A percentile compares a stretch with the other conserved stretches of the same genome.
Conservation (phyloP, 2,888 invertebrate species). For the Hydrotaea cyrtoneurina region DNA sequence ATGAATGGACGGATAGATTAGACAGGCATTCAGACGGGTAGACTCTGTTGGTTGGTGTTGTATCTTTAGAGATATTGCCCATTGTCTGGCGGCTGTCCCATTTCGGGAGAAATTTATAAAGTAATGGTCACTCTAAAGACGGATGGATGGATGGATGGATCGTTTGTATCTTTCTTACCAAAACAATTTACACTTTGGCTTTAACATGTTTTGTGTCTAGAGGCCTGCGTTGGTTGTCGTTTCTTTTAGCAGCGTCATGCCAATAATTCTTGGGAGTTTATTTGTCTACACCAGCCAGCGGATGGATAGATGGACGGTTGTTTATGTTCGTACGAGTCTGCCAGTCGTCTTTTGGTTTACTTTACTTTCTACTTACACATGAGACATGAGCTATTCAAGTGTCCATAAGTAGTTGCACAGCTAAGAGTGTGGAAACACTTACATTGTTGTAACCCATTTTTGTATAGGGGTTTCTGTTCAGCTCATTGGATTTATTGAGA, state of each 20-base stretch:
- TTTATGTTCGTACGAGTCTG: no score
- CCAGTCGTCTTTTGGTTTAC: constrained; percentile 9
- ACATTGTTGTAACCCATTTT: neutral
- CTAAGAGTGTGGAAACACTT: constrained; percentile 17
- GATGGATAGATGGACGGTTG: neutral
- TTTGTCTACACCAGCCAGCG: constrained; percentile 13
- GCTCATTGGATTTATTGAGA: no score
- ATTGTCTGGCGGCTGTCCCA: constrained; percentile 22
- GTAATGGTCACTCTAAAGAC: constrained; percentile 47
- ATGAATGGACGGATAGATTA: neutral
- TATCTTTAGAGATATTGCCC: constrained; percentile 11
- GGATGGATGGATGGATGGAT: neutral
- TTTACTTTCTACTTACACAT: constrained; percentile 55
- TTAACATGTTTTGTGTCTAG: neutral
- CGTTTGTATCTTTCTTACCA: neutral
- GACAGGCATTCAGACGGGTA: neutral
- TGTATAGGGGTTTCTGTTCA: neutral
- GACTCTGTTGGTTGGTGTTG: neutral
- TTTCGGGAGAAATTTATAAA: constrained; percentile 54
- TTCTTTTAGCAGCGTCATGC: constrained; percentile 38
- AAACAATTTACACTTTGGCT: neutral
- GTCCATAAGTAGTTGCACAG: neutral
- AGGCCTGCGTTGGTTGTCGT: neutral
- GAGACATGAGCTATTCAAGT: neutral
- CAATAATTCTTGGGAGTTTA: constrained; percentile 42